Evolutionary conservation across 2,113 vertebrate genomes (phyloP).

Genomic region (Bufo gargarizans): DNA sequence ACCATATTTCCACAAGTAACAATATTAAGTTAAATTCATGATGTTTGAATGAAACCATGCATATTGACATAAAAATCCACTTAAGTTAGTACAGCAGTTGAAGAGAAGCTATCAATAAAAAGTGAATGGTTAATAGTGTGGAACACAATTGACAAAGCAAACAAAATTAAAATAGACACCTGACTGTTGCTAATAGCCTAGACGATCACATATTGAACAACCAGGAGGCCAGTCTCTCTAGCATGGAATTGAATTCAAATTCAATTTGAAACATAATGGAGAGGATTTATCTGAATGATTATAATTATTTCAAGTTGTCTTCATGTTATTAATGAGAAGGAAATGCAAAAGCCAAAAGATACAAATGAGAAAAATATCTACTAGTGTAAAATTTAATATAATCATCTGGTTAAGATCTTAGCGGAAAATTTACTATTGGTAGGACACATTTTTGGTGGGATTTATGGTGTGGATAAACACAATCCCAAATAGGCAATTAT

Average conservation of each 20-base stretch:
- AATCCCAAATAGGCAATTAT: neutral
- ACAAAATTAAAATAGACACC: conserved; percentile 53
- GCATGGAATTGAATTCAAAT: conserved; percentile 51
- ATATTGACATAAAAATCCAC: conserved; percentile 17
- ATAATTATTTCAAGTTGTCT: conserved; percentile 54
- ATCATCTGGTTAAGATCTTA: neutral
- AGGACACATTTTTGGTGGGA: neutral
- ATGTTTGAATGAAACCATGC: conserved; percentile 11
- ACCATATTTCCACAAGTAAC: neutral
- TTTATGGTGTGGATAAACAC: neutral
- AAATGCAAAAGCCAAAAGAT: conserved; percentile 36
- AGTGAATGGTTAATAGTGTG: conserved; percentile 48
- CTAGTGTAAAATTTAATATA: neutral
- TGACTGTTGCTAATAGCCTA: conserved; percentile 51
- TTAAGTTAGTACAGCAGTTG: conserved; percentile 30
- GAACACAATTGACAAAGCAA: conserved; percentile 53
- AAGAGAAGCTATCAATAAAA: conserved; percentile 55
- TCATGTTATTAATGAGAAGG: conserved; percentile 47
- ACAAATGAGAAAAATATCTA: conserved; percentile 35
- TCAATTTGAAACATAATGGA: conserved; percentile 54
- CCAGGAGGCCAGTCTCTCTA: conserved; percentile 44
- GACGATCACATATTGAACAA: conserved; percentile 49
- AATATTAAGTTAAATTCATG: neutral
- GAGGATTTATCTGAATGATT: conserved; percentile 53
- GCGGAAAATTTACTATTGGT: neutral